Evolutionary conservation across 2,888 invertebrate genomes (phyloP), one percentile per base, ranked within the genome.

Genomic region (Volucella bombylans): DNA sequence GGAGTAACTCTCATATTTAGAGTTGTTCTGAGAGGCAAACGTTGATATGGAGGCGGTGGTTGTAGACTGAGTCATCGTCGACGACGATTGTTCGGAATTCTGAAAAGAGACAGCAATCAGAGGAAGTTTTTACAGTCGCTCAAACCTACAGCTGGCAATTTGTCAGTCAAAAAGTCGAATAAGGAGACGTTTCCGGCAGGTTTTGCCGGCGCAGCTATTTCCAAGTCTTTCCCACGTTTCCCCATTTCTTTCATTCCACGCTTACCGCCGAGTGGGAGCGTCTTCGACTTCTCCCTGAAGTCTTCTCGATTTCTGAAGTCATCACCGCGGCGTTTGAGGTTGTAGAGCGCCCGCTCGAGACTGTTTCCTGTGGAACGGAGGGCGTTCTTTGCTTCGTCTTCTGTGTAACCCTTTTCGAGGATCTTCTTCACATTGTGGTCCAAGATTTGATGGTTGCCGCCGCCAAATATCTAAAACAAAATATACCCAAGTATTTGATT

Each of bases 121-220:
- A 8, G 12, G 18, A 6, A 18, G 41, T 15, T 23, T 12, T 15
- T 8, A 1, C 4, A 45, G 6, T 14, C 1, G 14, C 14, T 14
- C 1, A 49, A 57, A 79, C 77, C 73, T 87, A 89, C 89, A 41
- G 87, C 64, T 64, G 90, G 90, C 9, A 97, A 92, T 92, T 96
- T 97, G 88, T 96, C 95, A 90, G 96, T 96, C 9, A 97, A 93
- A 90, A 96, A 97, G 90, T 96, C 96, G 90, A 96, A 97, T 2
- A 97, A 91, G 0, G 96, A 96, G 1, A 96, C 95, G 91, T 95
- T 95, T 54, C 95, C 95, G 11, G 96, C 95, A 1, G 97, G 96
- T 90, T 96, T 96, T 8, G 94, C 93, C 1, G 93, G 93, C 43
- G 93, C 92, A 64, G 93, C 93, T 80, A 94, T 94, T 52, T 93